These are phyloP conservation scores for Chlamydotis undulata DNA, from an alignment of 2,113 vertebrate species.

Conservation along the genomic window DNA sequence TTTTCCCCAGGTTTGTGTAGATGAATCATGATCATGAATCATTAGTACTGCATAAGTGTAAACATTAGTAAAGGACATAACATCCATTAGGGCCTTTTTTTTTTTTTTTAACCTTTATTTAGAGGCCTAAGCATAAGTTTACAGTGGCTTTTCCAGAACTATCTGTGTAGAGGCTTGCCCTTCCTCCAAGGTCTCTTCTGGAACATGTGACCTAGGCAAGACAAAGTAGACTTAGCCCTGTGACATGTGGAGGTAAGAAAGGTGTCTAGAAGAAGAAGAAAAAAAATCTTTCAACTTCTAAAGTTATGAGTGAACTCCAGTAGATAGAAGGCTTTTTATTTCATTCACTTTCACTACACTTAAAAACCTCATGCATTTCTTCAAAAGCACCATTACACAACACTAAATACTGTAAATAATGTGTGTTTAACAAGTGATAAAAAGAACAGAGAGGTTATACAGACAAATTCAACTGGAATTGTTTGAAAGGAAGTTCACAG, in stretches of 20 bases:
- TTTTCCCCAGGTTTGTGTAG: neutral
- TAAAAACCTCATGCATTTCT: neutral
- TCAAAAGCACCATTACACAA: neutral
- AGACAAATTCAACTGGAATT: neutral
- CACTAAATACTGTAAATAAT: neutral
- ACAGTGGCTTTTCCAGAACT: neutral
- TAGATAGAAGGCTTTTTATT: neutral
- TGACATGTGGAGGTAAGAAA: fast-evolving
- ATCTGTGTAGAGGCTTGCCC: neutral
- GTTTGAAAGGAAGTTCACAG: neutral
- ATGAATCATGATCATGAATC: neutral
- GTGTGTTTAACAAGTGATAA: neutral
- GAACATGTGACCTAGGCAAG: neutral
- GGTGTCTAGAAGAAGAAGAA: neutral
- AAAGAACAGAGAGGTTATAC: neutral
- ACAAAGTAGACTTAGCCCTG: neutral
- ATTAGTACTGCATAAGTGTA: neutral
- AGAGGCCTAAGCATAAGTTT: neutral
- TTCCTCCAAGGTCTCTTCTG: neutral
- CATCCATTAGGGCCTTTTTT: fast-evolving
- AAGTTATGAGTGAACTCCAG: neutral
- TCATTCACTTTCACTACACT: neutral
- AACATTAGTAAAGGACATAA: neutral
- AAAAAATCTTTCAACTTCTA: neutral
- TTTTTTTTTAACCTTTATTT: fast-evolving